These are phyloP conservation scores for Eristalinus sepulchralis DNA, from an alignment of 2,888 invertebrate genomes.

Conservation along the genomic window DNA sequence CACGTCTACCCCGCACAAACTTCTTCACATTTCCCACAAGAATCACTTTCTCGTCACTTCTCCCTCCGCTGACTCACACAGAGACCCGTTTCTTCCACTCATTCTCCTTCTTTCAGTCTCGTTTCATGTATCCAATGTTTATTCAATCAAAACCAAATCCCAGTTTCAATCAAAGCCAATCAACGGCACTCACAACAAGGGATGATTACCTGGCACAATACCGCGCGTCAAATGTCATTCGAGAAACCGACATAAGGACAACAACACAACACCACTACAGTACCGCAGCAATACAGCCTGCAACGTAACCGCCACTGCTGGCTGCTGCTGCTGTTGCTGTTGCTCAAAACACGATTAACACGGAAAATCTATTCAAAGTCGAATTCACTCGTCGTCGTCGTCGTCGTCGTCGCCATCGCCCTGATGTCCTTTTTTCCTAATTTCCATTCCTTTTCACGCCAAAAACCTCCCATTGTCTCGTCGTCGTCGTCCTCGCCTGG, in stretches of 20 bases:
- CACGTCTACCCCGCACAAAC: too few relatives aligned
- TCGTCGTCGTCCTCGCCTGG: slow-evolving; percentile 5
- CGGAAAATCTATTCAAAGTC: background rate
- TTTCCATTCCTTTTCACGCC: slow-evolving; percentile 31
- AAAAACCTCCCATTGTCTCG: slow-evolving; percentile 22
- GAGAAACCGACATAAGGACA: background rate
- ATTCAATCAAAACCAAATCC: background rate
- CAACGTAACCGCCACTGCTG: too few relatives aligned
- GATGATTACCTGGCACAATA: background rate
- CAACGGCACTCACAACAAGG: background rate
- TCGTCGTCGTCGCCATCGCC: too few relatives aligned
- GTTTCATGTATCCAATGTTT: background rate
- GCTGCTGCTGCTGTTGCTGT: too few relatives aligned
- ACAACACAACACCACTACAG: too few relatives aligned
- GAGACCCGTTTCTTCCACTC: background rate
- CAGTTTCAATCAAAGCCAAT: background rate
- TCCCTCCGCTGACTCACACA: too few relatives aligned
- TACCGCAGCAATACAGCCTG: background rate
- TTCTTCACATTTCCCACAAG: background rate
- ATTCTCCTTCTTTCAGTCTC: background rate
- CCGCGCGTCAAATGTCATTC: background rate
- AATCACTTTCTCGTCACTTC: too few relatives aligned
- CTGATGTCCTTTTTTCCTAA: slow-evolving; percentile 18
- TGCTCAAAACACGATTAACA: background rate
- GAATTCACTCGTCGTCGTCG: too few relatives aligned